Conservation (phyloP, 2,888 invertebrate genomes). For the Trichopoda pennipes region DNA sequence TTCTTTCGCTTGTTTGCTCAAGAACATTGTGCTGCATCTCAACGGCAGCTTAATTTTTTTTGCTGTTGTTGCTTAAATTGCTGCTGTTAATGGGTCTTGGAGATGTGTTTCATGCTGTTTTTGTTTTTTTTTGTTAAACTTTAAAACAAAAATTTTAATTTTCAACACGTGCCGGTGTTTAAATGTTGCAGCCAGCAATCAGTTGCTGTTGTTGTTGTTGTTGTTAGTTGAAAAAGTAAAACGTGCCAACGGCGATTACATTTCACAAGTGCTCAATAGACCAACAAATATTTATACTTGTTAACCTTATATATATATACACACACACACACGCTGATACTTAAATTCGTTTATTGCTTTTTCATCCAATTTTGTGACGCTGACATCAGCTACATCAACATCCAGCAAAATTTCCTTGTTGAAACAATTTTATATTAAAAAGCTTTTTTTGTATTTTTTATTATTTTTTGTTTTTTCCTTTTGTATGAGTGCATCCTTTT, state of each 20-base stretch:
- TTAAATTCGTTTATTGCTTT: not conserved
- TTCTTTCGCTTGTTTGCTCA: conserved; percentile 15
- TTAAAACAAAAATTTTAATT: conserved; percentile 65
- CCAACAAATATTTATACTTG: conserved; percentile 66
- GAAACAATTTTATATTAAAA: conserved; percentile 32
- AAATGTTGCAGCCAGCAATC: conserved; percentile 56
- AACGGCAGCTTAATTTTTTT: not conserved
- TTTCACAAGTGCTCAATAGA: conserved; percentile 67
- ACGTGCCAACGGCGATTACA: conserved; percentile 68
- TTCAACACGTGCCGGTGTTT: conserved; percentile 69
- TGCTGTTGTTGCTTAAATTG: conserved; percentile 17
- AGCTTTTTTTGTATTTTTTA: too few relatives aligned
- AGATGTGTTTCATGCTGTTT: conserved; percentile 29
- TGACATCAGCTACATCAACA: conserved; percentile 24
- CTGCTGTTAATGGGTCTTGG: conserved; percentile 48
- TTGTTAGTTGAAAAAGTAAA: conserved; percentile 61
- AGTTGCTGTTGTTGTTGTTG: conserved; percentile 41
- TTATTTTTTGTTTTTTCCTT: conserved; percentile 24
- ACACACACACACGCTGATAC: not conserved
- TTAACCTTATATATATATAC: not conserved
- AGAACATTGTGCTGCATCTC: conserved; percentile 13
- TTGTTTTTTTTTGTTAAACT: conserved; percentile 57
- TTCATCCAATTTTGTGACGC: conserved; percentile 21
- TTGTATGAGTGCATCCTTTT: conserved; percentile 33
- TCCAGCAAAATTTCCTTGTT: conserved; percentile 24